A percentile compares a stretch with the other conserved stretches of the same genome.
Conservation (phyloP, 2,113 vertebrate species). For the Microtus pennsylvanicus region DNA sequence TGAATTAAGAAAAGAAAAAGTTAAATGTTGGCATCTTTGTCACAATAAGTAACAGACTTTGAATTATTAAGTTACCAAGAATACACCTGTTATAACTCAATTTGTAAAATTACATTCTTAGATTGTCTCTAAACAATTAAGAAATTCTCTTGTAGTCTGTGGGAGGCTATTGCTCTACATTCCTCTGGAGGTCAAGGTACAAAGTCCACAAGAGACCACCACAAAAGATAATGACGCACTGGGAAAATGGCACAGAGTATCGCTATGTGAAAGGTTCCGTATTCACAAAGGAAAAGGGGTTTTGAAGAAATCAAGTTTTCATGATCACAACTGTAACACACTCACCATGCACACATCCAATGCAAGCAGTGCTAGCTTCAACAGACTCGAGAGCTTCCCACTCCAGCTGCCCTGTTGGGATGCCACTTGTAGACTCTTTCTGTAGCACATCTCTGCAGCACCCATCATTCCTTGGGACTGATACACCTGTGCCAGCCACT, state of each 20-base stretch:
- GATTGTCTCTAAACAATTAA: background rate
- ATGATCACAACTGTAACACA: background rate
- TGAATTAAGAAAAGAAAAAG: conserved; percentile 37
- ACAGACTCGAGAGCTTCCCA: conserved; percentile 92
- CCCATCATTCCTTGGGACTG: conserved; percentile 93
- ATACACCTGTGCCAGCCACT: conserved; percentile 97
- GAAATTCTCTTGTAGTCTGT: background rate
- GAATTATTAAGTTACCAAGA: conserved; percentile 23
- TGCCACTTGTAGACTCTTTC: conserved; percentile 94
- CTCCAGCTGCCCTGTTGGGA: conserved; percentile 93
- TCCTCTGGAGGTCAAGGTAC: conserved; percentile 2
- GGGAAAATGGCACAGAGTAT: background rate
- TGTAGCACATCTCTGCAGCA: conserved; percentile 95
- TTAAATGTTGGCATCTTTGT: conserved; percentile 24
- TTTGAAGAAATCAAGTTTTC: conserved; percentile 26
- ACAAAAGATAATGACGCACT: background rate
- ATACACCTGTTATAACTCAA: background rate
- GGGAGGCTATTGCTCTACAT: background rate
- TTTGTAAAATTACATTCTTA: conserved; percentile 13
- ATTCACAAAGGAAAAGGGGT: background rate
- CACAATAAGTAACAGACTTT: conserved; percentile 14
- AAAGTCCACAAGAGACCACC: background rate
- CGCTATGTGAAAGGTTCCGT: background rate
- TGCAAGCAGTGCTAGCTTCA: conserved; percentile 93
- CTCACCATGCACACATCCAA: conserved; percentile 93